Evolutionary conservation across 2,888 invertebrate genomes (phyloP), one percentile per base, ranked within the genome.

Genomic region (Neuroscelio doddi): DNA sequence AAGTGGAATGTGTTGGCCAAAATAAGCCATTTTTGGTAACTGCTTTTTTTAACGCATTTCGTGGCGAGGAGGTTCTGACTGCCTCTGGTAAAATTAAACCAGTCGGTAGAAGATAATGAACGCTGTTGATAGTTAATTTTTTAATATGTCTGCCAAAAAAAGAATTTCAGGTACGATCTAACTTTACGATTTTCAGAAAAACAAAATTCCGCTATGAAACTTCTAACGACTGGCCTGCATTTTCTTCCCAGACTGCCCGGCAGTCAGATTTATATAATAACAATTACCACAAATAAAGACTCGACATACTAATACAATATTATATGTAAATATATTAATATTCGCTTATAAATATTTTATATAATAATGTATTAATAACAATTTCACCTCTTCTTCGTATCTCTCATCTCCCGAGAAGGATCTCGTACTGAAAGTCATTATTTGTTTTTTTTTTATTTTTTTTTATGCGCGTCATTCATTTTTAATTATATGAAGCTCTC

Each of bases 301-400:
- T 70, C 66, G 69, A 74, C 72, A 72, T 76, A 76, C 80, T 81
- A 81, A 78, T 80, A 80, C 78, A 77, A 69, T 78, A 75, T 77
- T 77, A 77, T 77, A 77, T 79, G 77, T 80, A 80, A 79, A 78
- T 80, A 81, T 81, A 80, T 79, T 80, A 80, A 79, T 80, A 78
- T 77, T 79, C 76, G 79, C 72, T 78, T 74, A 76, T 81, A 81
- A 82, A 81, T 81, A 82, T 80, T 78, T 78, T 75, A 75, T 79
- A 75, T 77, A 78, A 75, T 76, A 77, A 76, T 79, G 72, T 73
- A 78, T 77, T 79, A 79, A 81, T 81, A 83, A 82, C 79, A 81
- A 81, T 74, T 59, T 69, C 44, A 52, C 47, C 56, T 51, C 46
- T 9, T 15, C 49, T 3, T 9, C 3, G 10, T 42, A 34, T 52